These are phyloP conservation scores for Bos taurus DNA, from an alignment of 2,113 vertebrate genomes.

Conservation along the genomic window DNA sequence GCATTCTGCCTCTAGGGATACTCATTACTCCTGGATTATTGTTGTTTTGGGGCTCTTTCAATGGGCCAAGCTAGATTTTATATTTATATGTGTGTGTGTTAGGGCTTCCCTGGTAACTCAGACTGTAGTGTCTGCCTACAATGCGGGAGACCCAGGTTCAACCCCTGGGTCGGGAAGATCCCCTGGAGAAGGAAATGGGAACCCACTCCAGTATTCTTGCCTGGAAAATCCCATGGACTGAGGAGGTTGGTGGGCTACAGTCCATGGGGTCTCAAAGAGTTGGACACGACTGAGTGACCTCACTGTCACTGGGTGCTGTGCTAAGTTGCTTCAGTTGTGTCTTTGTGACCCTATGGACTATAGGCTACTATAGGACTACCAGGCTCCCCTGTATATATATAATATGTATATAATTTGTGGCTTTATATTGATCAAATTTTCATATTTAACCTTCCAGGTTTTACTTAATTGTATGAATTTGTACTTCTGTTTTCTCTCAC, in stretches of 20 bases:
- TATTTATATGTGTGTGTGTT: neutral
- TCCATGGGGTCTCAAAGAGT: too few species aligned
- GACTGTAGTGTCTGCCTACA: too few species aligned
- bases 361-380: neutral
- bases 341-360: neutral
- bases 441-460: neutral
- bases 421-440: neutral
- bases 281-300: too few species aligned
- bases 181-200: too few species aligned
- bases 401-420: neutral
- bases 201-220: too few species aligned
- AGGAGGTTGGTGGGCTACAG: too few species aligned
- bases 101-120: too few species aligned
- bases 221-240: too few species aligned
- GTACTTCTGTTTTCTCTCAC: neutral
- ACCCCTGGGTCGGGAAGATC: too few species aligned
- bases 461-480: slow-evolving; percentile 17
- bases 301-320: neutral
- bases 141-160: too few species aligned
- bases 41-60: neutral
- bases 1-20: neutral
- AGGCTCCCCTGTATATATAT: neutral
- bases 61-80: neutral
- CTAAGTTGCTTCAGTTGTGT: neutral
- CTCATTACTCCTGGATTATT: neutral